Base-by-base conservation (phyloP, 2,113 vertebrate genomes). In the Progne subis region DNA sequence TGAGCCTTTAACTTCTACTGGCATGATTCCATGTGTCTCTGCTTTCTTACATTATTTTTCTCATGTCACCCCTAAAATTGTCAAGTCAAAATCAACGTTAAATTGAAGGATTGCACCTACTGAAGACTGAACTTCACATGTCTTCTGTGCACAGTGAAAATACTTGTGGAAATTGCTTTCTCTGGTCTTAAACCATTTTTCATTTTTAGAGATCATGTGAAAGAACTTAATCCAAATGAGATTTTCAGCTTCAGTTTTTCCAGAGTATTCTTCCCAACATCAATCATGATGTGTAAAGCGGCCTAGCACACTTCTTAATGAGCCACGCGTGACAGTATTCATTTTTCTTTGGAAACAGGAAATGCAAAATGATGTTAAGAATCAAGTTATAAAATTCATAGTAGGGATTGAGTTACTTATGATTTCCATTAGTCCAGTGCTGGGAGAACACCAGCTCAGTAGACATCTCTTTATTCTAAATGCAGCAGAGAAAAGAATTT, bases 141-240 rank as follows among this genome's bases (percentile, higher is more conserved):
- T 82, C 64, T 67, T 86, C 67, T 37, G 31, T 76, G 57, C 49
- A 68, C 79, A 74, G 14, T 50, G 50, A 79, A 93, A 84, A 80
- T 74, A 68, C 3, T 11, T 21, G 29, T 61, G 61, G 43, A 86
- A 95, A 95, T 89, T 86, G 57, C 79, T 90, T 82, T 89, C 50
- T 90, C 69, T 90, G 75, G 82, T 92, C 49, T 69, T 70, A 81
- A 90, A 65, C 59, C 14, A 59, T 94, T 94, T 83, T 63, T 86
- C 41, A 68, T 93, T 87, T 59, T 81, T 75, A 49, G 39, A 93
- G 71, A 65, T 86, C 28, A 52, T 31, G 13, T 69, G 56, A 55
- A 89, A 94, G 47, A 94, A 68, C 56, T 50, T 91, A 89, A 86
- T 89, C 75, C 55, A 93, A 94, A 95, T 93, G 71, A 93, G 75